phyloP scores from a whole-genome alignment of 1,140 invertebrate genomes.

The Harlomillsia oculata region DNA sequence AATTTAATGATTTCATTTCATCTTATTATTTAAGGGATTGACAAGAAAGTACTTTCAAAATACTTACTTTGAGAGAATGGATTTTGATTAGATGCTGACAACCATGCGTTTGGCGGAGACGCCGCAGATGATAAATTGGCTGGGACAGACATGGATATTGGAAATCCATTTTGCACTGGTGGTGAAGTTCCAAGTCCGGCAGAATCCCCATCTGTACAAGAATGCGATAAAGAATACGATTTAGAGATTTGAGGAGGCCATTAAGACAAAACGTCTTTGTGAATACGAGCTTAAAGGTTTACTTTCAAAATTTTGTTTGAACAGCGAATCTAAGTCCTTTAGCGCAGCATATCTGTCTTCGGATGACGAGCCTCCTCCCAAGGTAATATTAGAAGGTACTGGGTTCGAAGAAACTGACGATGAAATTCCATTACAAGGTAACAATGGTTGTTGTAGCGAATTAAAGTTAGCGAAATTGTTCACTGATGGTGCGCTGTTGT shows the following conservation, averaged over 20 bases:
- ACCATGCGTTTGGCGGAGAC: neutral
- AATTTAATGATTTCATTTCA: neutral
- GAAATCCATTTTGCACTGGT: conserved; percentile 7
- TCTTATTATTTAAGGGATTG: neutral
- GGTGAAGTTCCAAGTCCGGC: neutral
- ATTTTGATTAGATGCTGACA: conserved; percentile 30
- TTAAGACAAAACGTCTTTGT: neutral
- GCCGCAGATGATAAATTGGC: conserved; percentile 29
- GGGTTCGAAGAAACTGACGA: too few species aligned
- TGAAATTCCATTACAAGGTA: conserved; percentile 1
- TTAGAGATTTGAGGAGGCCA: neutral
- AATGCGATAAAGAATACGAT: neutral
- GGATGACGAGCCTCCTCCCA: neutral
- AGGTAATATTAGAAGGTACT: too few species aligned
- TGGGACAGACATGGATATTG: conserved; percentile 32
- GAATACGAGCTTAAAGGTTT: conserved; percentile 6
- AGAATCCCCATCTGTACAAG: conserved; percentile 17
- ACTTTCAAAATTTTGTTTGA: conserved; percentile 42
- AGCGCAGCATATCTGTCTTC: conserved; percentile 72
- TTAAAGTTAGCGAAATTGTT: conserved; percentile 8
- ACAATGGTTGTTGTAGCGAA: neutral
- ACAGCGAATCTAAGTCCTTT: conserved; percentile 63
- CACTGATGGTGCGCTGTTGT: neutral
- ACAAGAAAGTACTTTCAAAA: neutral
- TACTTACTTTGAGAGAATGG: conserved; percentile 30